phyloP scores from a whole-genome alignment of 2,888 invertebrate genomes.

The Neoitamus cyanurus region DNA sequence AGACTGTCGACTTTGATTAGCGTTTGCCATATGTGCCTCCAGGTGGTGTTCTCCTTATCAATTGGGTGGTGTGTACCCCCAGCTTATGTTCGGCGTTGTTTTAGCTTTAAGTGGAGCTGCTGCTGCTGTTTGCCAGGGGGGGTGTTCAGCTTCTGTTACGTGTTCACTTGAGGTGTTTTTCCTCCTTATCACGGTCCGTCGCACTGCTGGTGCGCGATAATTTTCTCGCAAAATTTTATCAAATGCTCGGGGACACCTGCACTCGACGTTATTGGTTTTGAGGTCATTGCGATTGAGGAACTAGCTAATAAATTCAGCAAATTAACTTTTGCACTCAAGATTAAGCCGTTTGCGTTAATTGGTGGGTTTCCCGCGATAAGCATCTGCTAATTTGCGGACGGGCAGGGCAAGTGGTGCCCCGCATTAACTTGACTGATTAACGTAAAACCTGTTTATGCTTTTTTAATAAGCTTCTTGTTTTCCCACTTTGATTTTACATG shows the following conservation, averaged over 20 bases:
- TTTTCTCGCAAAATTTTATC: not conserved
- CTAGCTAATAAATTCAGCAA: not conserved
- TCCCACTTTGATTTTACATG: not conserved
- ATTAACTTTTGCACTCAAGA: slow-evolving; percentile 1
- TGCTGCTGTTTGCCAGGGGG: not conserved
- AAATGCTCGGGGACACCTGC: slow-evolving; percentile 1
- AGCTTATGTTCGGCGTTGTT: not conserved
- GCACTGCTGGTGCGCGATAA: not conserved
- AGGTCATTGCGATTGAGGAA: not conserved
- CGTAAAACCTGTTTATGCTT: not conserved
- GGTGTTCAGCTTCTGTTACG: not conserved
- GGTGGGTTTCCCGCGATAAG: not conserved
- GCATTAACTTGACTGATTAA: not conserved
- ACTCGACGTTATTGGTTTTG: not conserved
- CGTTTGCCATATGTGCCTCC: not conserved
- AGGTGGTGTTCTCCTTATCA: not conserved
- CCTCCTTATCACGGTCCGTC: not conserved
- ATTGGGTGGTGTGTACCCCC: not conserved
- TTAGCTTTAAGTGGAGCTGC: too few relatives aligned
- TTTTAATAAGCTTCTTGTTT: not conserved
- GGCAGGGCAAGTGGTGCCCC: not conserved
- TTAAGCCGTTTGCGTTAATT: not conserved
- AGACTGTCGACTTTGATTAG: not conserved
- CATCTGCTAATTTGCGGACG: not conserved
- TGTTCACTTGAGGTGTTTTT: not conserved